phyloP scores from a whole-genome alignment of 2,797 vertebrate genomes.

The Brotula barbata region DNA sequence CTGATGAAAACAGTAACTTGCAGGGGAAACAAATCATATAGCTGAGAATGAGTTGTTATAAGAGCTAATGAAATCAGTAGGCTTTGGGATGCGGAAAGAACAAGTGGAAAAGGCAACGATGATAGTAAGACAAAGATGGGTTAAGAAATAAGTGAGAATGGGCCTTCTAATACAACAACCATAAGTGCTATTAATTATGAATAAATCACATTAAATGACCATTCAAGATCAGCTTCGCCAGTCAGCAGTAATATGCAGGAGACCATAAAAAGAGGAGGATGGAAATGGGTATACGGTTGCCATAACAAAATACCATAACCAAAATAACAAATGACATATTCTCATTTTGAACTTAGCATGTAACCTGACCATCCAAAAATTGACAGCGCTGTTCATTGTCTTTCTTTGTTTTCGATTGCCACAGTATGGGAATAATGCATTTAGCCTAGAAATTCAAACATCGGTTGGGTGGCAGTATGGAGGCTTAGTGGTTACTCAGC shows the following conservation, averaged over 20 bases:
- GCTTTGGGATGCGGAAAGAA: slow-evolving; percentile 27
- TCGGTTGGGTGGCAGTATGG: too few relatives aligned
- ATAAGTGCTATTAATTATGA: slow-evolving; percentile 59
- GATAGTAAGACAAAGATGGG: slow-evolving; percentile 42
- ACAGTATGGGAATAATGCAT: too few relatives aligned
- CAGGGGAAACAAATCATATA: slow-evolving; percentile 31
- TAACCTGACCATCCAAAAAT: too few relatives aligned
- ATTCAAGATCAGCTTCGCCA: slow-evolving; percentile 24
- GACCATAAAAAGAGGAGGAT: slow-evolving; percentile 9
- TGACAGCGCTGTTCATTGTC: too few relatives aligned
- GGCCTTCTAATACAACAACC: slow-evolving; percentile 44
- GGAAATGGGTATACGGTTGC: background rate
- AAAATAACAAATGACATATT: too few relatives aligned
- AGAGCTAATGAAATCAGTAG: slow-evolving; percentile 41
- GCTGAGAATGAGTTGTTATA: slow-evolving; percentile 44
- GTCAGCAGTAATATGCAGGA: slow-evolving; percentile 3
- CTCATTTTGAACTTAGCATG: too few relatives aligned
- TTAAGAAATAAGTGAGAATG: slow-evolving; percentile 31
- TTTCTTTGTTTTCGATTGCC: too few relatives aligned
- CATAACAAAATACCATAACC: background rate
- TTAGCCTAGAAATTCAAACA: too few relatives aligned
- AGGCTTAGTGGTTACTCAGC: too few relatives aligned
- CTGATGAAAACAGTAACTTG: slow-evolving; percentile 28
- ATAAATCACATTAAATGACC: slow-evolving; percentile 42
- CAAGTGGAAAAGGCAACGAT: slow-evolving; percentile 28